Evolutionary conservation across 2,888 invertebrate species (phyloP).

Genomic region (Xestia sexstrigata): DNA sequence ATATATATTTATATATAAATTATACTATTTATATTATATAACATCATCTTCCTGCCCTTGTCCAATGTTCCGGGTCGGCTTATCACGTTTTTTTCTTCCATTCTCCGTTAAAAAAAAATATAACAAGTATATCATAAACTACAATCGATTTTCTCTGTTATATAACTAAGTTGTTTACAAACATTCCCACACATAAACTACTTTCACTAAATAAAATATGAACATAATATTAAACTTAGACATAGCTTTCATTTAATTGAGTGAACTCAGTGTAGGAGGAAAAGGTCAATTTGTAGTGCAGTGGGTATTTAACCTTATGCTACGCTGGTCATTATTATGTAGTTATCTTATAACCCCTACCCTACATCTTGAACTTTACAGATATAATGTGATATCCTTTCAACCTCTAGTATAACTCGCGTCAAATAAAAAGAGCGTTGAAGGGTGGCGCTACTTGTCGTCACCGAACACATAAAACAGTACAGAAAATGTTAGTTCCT

Average conservation of each 20-base stretch:
- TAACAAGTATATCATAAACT: slow-evolving; percentile 7
- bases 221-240: slow-evolving; percentile 29
- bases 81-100: no score
- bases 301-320: slow-evolving; percentile 14
- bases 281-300: slow-evolving; percentile 24
- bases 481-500: no score
- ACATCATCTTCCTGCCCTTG: no score
- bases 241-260: slow-evolving; percentile 25
- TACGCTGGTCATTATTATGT: neutral
- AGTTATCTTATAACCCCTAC: neutral
- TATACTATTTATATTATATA: no score
- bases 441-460: no score
- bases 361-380: neutral
- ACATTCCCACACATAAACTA: slow-evolving; percentile 16
- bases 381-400: neutral
- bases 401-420: neutral
- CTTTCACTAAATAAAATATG: slow-evolving; percentile 31
- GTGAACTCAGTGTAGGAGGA: slow-evolving; percentile 1
- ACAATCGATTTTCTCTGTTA: slow-evolving; percentile 20
- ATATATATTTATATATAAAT: neutral
- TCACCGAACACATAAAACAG: no score
- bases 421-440: no score
- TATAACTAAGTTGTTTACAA: slow-evolving; percentile 16
- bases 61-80: no score
- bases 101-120: no score